Base-by-base conservation (phyloP, 2,113 vertebrate species). In the Lynx canadensis region DNA sequence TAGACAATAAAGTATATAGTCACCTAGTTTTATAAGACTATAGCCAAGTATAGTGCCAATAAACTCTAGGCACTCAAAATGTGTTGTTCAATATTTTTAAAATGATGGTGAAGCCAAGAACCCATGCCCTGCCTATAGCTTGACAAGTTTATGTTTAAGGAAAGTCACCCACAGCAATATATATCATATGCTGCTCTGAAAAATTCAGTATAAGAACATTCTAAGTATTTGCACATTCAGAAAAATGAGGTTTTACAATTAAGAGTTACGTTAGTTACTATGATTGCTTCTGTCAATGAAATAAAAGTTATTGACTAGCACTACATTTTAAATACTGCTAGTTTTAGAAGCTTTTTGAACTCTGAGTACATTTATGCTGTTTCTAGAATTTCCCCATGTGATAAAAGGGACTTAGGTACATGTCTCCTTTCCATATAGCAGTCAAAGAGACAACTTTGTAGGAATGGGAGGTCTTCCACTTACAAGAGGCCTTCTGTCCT, bases 111-210 rank as follows among this genome's bases (percentile, higher is more conserved):
- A 89, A 78, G 57, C 3, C 5, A 95, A 87, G 25, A 83, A 83
- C 0, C 36, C 80, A 63, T 1, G 1, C 1, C 66, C 50, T 41
- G 8, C 19, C 29, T 69, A 31, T 6, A 5, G 1, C 3, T 33
- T 90, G 65, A 27, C 27, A 84, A 83, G 29, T 60, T 82, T 38
- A 19, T 73, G 8, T 57, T 60, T 63, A 31, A 55, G 50, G 11
- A 81, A 94, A 52, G 31, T 81, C 66, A 60, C 15, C 7, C 33
- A n/a, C 0, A 66, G 7, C n/a, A 38, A 5, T 78, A 14, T 71
- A 84, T 45, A 65, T 60, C 4, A 48, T 38, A 15, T 36, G 5
- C 11, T 50, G 1, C 57, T 90, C 78, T 38, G 19, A 88, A 95
- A 82, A n/a, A 19, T 76, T 82, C 41, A 86, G 2, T 13, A 33